These are phyloP conservation scores for Agrotis exclamationis DNA, from an alignment of 2,888 invertebrate species.

Conservation along the genomic window DNA sequence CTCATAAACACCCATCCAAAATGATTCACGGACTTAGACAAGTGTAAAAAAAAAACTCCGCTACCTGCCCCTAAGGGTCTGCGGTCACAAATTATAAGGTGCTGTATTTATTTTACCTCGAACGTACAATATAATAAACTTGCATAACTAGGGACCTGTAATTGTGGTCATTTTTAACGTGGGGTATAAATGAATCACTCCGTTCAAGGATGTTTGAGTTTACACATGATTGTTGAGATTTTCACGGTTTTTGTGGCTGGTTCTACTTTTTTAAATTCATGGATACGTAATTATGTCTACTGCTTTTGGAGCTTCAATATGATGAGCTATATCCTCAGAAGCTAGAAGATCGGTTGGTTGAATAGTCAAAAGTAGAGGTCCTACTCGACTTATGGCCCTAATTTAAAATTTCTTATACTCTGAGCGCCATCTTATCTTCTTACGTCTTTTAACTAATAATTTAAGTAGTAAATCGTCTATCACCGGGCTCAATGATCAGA, in stretches of 20 bases:
- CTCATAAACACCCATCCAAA: constrained; percentile 19
- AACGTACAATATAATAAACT: constrained; percentile 43
- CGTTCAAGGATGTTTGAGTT: constrained; percentile 24
- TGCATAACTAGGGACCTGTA: constrained; percentile 46
- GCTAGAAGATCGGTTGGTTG: neutral
- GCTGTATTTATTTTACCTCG: constrained; percentile 66
- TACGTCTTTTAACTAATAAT: neutral
- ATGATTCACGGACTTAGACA: constrained; percentile 44
- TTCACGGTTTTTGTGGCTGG: neutral
- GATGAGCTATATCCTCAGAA: neutral
- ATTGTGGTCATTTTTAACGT: constrained; percentile 43
- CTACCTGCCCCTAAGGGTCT: constrained; percentile 60
- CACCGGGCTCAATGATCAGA: neutral
- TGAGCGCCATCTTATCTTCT: no score
- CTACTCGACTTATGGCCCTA: no score
- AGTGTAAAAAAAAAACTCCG: constrained; percentile 37
- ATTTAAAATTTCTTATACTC: no score
- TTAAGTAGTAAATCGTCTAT: neutral
- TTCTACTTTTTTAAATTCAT: neutral
- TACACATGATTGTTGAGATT: constrained; percentile 9
- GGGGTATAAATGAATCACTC: constrained; percentile 38
- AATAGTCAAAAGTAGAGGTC: no score
- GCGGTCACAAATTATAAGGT: constrained; percentile 70
- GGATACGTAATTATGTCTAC: neutral
- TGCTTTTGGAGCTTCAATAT: neutral